Base-by-base conservation (phyloP, 2,113 vertebrate genomes). In the Colistium nudipinnis region DNA sequence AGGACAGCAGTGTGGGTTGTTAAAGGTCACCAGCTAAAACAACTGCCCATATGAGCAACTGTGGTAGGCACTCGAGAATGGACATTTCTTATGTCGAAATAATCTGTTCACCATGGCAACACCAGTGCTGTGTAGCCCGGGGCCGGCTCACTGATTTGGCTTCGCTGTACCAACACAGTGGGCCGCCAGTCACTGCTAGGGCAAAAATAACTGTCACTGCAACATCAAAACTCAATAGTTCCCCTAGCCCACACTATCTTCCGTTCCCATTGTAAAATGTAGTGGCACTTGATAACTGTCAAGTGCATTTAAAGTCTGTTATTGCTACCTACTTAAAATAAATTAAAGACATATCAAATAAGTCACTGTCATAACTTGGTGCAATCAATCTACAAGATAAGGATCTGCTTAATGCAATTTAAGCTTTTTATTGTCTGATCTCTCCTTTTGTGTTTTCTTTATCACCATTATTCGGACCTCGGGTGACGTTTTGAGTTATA, bases 61-160 rank as follows among this genome's bases (percentile, higher is more conserved):
- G 19, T 9, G 51, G 55, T 68, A 66, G 60, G 33, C 70, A 63
- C 64, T 72, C 48, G 45, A 65, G 62, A 81, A 43, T 47, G 44
- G 47, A 62, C 7, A 1, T 38, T 47, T 76, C 52, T 80, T 55
- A 27, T 41, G 61, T 69, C 77, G 59, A 82, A 74, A 75, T 79
- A 76, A 82, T 81, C 57, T 74, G 16, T 65, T 87, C 83, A 84
- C 84, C 84, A 87, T 87, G 85, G 85, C 66, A 90, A 87, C 84
- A 70, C 57, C 67, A 69, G 54, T 27, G 55, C 81, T 62, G 57
- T 39, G 56, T 60, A 70, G 78, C 82, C 72, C 12, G 19, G 72
- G 86, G 82, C 82, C 54, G 63, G 59, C 27, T 78, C 33, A 77
- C 55, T 72, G 81, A 80, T 87, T 72, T 71, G 70, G 64, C 38